These are phyloP conservation scores for Campaea margaritaria DNA, from an alignment of 2,888 invertebrate genomes.

Conservation along the genomic window DNA sequence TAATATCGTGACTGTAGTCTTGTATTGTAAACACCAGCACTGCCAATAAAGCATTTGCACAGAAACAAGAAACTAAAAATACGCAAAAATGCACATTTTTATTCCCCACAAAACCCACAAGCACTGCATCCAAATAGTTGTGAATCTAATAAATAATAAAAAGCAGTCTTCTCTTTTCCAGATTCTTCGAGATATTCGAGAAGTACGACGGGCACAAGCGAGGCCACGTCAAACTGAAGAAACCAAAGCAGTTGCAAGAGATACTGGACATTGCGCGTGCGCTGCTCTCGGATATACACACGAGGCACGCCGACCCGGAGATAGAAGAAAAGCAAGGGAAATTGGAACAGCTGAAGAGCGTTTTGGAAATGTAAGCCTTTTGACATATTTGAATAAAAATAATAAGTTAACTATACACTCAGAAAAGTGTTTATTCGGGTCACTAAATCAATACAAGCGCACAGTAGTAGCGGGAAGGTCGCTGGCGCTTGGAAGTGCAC, in stretches of 20 bases:
- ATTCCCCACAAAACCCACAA: neutral
- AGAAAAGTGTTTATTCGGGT: too few relatives aligned
- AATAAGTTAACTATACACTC: neutral
- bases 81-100: neutral
- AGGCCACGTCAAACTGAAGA: constrained; percentile 98
- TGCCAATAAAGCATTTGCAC: too few relatives aligned
- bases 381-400: neutral
- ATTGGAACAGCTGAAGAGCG: constrained; percentile 98
- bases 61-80: too few relatives aligned
- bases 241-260: constrained; percentile 98
- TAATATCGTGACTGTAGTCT: too few relatives aligned
- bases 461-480: too few relatives aligned
- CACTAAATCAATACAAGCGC: too few relatives aligned
- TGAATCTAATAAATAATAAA: constrained; percentile 28
- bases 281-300: constrained; percentile 94
- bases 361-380: constrained; percentile 97
- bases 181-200: constrained; percentile 99
- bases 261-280: constrained; percentile 98
- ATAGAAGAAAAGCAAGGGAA: constrained; percentile 99
- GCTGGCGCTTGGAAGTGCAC: too few relatives aligned
- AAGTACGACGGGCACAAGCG: constrained; percentile 98
- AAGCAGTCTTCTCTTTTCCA: constrained; percentile 57
- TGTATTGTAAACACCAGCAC: too few relatives aligned
- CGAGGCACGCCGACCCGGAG: constrained; percentile 94
- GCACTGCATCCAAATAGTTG: constrained; percentile 2